Base-by-base conservation (phyloP, 2,113 vertebrate species). In the Osmerus mordax region DNA sequence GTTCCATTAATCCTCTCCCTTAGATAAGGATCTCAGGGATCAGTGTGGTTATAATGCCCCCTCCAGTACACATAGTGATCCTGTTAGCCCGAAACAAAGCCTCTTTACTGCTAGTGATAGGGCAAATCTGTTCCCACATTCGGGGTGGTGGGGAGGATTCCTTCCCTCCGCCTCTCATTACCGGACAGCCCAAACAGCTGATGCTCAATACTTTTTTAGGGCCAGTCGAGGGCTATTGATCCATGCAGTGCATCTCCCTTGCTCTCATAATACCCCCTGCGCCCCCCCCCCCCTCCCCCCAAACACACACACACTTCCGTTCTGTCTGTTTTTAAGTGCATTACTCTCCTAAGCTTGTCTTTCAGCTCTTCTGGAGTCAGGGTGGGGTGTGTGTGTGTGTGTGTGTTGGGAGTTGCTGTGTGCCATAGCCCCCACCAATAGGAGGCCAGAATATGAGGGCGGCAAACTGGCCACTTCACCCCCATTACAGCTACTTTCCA, bases 61-160 rank as follows among this genome's bases (percentile, higher is more conserved):
- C 84, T 83, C 84, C 86, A 89, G 89, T 90, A 84, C 73, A 76
- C 87, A 84, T 80, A 60, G 76, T 88, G 90, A 93, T 91, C 92
- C 89, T 78, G 88, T 93, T 91, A 92, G 81, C 87, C 86, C 79
- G 77, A 90, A 90, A 91, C 84, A 91, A 93, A 93, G 89, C 91
- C 90, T 89, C 89, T 93, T 93, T 92, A 85, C 91, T 84, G 89
- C 86, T 75, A 91, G 81, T 80, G 91, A 93, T 93, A 91, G 87
- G 87, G 88, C 73, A 91, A 92, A 93, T 91, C 90, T 85, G 87
- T 83, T 91, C 78, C 84, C 85, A 87, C 76, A 82, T 79, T 69
- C 85, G 78, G 77, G 36, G 69, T n/a, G 75, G 32, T 69, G 18
- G 61, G 61, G 28, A 13, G 28, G 23, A 4, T 7, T 41, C 12